Conservation (phyloP, 1,140 invertebrate species). For the Patella vulgata region DNA sequence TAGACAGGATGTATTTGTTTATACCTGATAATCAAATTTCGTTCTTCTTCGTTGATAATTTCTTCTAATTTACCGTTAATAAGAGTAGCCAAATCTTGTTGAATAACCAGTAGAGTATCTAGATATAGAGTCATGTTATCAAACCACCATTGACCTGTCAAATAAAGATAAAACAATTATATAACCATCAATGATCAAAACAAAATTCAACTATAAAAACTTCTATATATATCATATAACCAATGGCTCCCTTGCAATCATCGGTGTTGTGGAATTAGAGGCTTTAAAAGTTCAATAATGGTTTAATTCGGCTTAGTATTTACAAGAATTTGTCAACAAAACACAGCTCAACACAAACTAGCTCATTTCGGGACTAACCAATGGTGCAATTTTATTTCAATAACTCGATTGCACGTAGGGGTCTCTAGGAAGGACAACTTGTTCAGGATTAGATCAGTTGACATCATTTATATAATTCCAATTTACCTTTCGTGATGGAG, state of each 20-base stretch:
- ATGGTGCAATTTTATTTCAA: no score
- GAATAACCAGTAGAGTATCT: constrained; percentile 49
- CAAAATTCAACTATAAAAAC: constrained; percentile 28
- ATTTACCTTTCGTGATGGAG: constrained; percentile 13
- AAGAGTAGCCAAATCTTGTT: constrained; percentile 41
- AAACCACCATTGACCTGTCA: constrained; percentile 46
- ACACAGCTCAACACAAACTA: no score
- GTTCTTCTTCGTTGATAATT: constrained; percentile 29
- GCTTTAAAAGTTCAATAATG: neutral
- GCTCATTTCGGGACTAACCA: no score
- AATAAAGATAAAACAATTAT: constrained; percentile 14
- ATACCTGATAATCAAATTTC: constrained; percentile 17
- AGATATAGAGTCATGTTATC: constrained; percentile 56
- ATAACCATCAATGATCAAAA: constrained; percentile 31
- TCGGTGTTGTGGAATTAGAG: neutral
- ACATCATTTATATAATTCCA: no score
- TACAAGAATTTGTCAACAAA: no score
- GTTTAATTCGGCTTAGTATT: no score
- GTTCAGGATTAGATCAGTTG: no score
- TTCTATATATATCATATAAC: neutral
- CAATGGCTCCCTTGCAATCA: neutral
- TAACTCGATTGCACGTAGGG: no score
- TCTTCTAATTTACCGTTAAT: constrained; percentile 33
- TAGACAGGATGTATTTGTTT: no score
- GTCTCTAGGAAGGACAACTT: no score